Percentiles rank a stretch among this genome's conserved stretches.
Evolutionary conservation across 2,888 invertebrate species (phyloP).

Genomic region (Trichogramma evanescens): DNA sequence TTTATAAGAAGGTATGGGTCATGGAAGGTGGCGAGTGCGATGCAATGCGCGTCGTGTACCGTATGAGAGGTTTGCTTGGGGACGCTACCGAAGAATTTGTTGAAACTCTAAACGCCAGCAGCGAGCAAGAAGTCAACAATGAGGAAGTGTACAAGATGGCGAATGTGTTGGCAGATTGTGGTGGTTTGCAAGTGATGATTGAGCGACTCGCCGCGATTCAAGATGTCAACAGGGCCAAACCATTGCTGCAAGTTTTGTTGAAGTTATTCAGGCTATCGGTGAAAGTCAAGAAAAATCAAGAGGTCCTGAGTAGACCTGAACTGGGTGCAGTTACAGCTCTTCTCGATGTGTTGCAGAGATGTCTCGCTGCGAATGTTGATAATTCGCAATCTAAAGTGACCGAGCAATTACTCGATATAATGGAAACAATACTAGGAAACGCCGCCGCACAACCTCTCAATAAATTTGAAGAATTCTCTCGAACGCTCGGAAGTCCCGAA

Average conservation of each 20-base stretch:
- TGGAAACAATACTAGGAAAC: constrained; percentile 89
- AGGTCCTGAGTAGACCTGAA: constrained; percentile 79
- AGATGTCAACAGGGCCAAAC: constrained; percentile 79
- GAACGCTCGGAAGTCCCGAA: constrained; percentile 82
- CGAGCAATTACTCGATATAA: constrained; percentile 82
- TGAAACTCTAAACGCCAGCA: constrained; percentile 81
- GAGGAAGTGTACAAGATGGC: constrained; percentile 92
- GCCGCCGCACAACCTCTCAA: constrained; percentile 81
- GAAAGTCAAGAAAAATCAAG: constrained; percentile 83
- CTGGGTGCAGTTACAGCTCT: constrained; percentile 76
- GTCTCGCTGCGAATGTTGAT: constrained; percentile 59
- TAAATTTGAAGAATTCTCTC: constrained; percentile 77
- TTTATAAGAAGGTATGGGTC: constrained; percentile 69
- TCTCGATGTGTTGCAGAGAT: constrained; percentile 75
- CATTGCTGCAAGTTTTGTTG: constrained; percentile 79
- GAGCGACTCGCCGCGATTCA: constrained; percentile 78
- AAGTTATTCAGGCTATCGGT: constrained; percentile 85
- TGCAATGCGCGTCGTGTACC: constrained; percentile 94
- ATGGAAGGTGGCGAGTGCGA: constrained; percentile 86
- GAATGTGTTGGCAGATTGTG: constrained; percentile 74
- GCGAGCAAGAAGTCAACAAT: constrained; percentile 81
- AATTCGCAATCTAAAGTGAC: constrained; percentile 72
- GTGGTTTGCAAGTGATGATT: constrained; percentile 73
- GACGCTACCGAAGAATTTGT: constrained; percentile 99
- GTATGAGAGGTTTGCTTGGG: constrained; percentile 94